phyloP scores from a whole-genome alignment of 2,797 vertebrate species.

The Sebastes nivosus region DNA sequence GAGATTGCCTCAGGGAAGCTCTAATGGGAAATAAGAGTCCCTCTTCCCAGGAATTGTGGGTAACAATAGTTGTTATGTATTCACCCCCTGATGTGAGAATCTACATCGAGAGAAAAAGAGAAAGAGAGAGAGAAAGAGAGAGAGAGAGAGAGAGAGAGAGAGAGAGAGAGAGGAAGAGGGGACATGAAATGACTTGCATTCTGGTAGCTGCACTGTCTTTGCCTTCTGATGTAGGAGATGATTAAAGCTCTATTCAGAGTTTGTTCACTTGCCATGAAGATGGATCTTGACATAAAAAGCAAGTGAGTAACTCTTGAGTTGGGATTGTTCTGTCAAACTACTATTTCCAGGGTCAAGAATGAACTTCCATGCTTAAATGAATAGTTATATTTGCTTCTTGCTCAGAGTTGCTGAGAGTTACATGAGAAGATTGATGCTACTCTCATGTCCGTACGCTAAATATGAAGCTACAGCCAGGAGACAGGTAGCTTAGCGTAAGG shows the following conservation, averaged over 20 bases:
- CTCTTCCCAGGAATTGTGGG: conserved; percentile 41
- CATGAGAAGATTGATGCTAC: background rate
- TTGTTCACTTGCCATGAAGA: background rate
- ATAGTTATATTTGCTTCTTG: background rate
- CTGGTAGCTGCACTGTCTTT: background rate
- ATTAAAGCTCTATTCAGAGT: background rate
- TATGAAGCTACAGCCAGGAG: background rate
- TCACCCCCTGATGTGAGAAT: conserved; percentile 28
- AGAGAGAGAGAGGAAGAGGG: background rate
- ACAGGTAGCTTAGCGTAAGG: background rate
- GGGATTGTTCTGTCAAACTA: background rate
- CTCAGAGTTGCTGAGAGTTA: background rate
- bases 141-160: background rate
- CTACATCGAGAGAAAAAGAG: background rate
- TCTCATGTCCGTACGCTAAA: background rate
- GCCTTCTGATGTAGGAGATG: background rate
- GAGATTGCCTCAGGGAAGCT: conserved; percentile 50
- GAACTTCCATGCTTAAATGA: background rate
- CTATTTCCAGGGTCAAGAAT: background rate
- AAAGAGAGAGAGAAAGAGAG: accelerated
- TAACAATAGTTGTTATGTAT: conserved; percentile 34
- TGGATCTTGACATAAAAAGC: background rate
- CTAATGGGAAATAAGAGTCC: conserved; percentile 62
- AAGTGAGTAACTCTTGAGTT: background rate
- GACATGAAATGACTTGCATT: background rate